Conservation (phyloP, 2,113 vertebrate genomes). For the Plecotus auritus region DNA sequence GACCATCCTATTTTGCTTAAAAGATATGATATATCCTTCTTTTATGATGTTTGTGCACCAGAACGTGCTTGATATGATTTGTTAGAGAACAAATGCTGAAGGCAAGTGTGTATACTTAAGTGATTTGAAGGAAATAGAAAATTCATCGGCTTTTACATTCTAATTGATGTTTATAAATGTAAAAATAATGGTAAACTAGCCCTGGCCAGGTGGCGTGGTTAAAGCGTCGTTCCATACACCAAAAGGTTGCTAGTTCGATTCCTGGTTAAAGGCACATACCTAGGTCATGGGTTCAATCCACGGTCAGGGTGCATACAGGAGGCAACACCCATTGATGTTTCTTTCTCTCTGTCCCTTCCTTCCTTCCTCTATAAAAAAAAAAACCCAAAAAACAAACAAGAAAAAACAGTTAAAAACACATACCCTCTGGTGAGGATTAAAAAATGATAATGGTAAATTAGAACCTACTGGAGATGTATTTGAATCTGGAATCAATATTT, state of each 20-base stretch:
- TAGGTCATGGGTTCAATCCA: background rate
- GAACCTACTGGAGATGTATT: background rate
- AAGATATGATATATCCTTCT: background rate
- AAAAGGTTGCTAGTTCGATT: background rate
- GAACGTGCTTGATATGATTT: background rate
- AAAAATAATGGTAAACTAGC: background rate
- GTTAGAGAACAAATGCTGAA: background rate
- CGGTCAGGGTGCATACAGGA: background rate
- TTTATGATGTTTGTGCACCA: background rate
- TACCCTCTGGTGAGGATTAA: background rate
- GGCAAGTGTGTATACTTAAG: background rate
- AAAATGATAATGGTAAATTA: background rate
- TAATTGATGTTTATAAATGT: background rate
- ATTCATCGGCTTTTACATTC: background rate
- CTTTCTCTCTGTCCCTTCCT: background rate
- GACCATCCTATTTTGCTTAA: background rate
- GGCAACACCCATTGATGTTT: background rate
- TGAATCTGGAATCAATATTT: background rate
- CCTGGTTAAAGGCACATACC: background rate
- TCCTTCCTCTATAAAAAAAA: too few relatives aligned
- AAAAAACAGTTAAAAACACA: background rate
- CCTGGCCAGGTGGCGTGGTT: background rate
- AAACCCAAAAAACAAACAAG: background rate
- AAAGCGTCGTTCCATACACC: background rate
- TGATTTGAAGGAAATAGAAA: background rate